These are phyloP conservation scores for Montipora cactus DNA, from an alignment of 64 coral and sea anemone species.

Conservation along the genomic window DNA sequence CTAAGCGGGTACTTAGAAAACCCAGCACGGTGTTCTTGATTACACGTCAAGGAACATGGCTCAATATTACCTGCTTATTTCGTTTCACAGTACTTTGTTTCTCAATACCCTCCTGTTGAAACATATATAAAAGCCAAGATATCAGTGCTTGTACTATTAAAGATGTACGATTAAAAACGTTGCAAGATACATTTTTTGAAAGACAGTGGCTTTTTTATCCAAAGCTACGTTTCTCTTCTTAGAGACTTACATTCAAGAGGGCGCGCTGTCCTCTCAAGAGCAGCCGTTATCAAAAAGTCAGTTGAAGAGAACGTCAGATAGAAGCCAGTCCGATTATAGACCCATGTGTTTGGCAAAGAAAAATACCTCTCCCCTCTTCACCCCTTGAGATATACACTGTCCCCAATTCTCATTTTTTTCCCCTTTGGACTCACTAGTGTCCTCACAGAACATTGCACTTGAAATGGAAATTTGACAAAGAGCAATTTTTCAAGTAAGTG, in stretches of 20 bases:
- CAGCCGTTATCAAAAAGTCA: too few relatives aligned
- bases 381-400: too few relatives aligned
- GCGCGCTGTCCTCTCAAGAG: background rate
- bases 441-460: too few relatives aligned
- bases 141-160: background rate
- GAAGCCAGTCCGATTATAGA: too few relatives aligned
- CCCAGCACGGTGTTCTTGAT: background rate
- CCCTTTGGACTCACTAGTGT: too few relatives aligned
- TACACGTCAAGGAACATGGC: background rate
- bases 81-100: background rate
- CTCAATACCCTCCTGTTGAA: background rate
- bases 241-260: background rate
- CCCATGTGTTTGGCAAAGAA: too few relatives aligned
- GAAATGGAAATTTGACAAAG: too few relatives aligned
- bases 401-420: too few relatives aligned
- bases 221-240: background rate
- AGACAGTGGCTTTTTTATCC: background rate
- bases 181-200: too few relatives aligned
- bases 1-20: background rate
- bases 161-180: background rate
- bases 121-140: background rate
- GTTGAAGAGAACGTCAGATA: too few relatives aligned
- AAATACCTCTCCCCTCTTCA: too few relatives aligned
- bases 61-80: background rate
- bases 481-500: too few relatives aligned